Conservation (phyloP, 2,888 invertebrate genomes). For the Cantharis lateralis region DNA sequence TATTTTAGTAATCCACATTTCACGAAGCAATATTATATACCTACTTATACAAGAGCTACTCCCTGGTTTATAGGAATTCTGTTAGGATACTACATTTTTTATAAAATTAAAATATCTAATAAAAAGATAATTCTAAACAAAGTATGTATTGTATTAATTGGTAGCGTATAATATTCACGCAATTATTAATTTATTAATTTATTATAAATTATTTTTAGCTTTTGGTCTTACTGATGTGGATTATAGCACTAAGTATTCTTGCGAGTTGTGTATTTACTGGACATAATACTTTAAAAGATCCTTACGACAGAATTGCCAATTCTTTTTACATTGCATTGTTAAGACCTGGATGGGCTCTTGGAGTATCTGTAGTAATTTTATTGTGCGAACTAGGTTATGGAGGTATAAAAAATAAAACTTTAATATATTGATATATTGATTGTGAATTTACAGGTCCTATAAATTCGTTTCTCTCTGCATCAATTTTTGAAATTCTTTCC, state of each 20-base stretch:
- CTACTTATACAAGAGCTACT: conserved; percentile 43
- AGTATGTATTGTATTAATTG: too few species aligned
- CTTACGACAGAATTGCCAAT: conserved; percentile 35
- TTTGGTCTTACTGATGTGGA: neutral
- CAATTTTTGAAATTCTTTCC: neutral
- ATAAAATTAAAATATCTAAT: too few species aligned
- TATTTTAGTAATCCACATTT: neutral
- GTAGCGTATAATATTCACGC: too few species aligned
- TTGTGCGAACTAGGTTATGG: conserved; percentile 58
- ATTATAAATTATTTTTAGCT: neutral
- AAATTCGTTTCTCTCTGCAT: conserved; percentile 11
- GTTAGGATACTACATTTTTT: too few species aligned
- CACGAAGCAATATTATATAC: conserved; percentile 39
- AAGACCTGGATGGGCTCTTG: conserved; percentile 56
- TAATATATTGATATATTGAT: too few species aligned
- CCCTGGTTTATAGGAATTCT: conserved; percentile 38
- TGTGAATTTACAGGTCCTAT: conserved; percentile 47
- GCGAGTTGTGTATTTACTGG: neutral
- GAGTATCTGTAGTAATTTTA: conserved; percentile 57
- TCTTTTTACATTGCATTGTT: conserved; percentile 50
- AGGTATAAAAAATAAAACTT: conserved; percentile 46
- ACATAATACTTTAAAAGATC: neutral
- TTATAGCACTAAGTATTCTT: neutral
- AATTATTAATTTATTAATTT: too few species aligned
- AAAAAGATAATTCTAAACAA: too few species aligned